Percentiles rank a stretch among this genome's conserved stretches.
Evolutionary conservation across 2,888 invertebrate species (phyloP).

Genomic region (Actias luna): DNA sequence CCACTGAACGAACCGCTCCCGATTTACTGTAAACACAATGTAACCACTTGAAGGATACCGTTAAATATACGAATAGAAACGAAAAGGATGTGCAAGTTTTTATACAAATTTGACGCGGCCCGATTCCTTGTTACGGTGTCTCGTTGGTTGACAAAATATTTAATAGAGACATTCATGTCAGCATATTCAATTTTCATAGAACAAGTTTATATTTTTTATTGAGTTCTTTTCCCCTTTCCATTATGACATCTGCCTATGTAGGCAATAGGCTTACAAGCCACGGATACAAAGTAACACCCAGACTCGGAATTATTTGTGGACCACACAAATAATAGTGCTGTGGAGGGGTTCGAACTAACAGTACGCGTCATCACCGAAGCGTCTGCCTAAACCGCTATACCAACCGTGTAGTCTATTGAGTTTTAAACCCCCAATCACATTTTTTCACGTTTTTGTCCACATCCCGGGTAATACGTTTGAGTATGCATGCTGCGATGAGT

Average conservation of each 20-base stretch:
- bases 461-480: too few relatives aligned
- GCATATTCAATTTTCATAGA: background rate
- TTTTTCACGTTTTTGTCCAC: too few relatives aligned
- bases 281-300: too few relatives aligned
- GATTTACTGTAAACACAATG: constrained; percentile 10
- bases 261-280: too few relatives aligned
- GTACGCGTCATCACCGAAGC: too few relatives aligned
- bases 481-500: too few relatives aligned
- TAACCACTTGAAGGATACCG: constrained; percentile 4
- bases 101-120: constrained; percentile 5
- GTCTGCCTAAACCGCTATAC: too few relatives aligned
- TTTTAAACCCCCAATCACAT: too few relatives aligned
- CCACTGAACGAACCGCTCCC: constrained; percentile 10
- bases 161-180: background rate
- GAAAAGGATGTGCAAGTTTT: background rate
- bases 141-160: background rate
- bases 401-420: too few relatives aligned
- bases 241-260: background rate
- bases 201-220: background rate
- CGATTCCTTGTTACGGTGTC: background rate
- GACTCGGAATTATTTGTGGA: too few relatives aligned
- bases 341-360: too few relatives aligned
- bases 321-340: too few relatives aligned
- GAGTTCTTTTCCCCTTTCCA: background rate
- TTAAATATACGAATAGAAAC: background rate